phyloP scores from a whole-genome alignment of 2,888 invertebrate genomes.

The Phaedon cochleariae region DNA sequence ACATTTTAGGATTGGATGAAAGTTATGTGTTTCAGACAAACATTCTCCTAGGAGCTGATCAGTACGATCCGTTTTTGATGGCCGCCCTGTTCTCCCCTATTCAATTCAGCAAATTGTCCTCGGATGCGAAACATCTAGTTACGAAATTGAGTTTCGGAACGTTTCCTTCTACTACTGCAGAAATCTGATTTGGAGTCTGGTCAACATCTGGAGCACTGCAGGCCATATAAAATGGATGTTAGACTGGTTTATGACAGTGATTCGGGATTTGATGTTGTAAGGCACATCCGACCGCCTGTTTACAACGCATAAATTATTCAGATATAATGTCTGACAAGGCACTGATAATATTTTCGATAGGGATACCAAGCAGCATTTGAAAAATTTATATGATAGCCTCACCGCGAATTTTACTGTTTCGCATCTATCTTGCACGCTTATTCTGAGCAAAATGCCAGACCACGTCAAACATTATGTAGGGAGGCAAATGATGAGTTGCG shows the following conservation, averaged over 20 bases:
- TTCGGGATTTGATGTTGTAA: neutral
- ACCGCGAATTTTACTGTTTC: no score
- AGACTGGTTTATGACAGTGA: constrained; percentile 12
- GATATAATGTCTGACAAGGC: neutral
- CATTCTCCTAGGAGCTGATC: no score
- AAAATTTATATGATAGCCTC: neutral
- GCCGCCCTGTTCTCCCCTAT: no score
- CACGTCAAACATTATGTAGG: no score
- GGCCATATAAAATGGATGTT: constrained; percentile 8
- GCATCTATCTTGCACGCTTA: no score
- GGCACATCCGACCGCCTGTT: constrained; percentile 8
- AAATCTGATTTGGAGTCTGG: constrained; percentile 22
- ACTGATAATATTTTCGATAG: neutral
- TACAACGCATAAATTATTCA: neutral
- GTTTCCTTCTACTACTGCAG: constrained; percentile 15
- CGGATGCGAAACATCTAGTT: neutral
- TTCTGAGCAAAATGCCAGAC: no score
- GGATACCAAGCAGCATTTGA: neutral
- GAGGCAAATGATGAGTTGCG: no score
- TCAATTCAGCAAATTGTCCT: neutral
- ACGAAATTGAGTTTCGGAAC: constrained; percentile 17
- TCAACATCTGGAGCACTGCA: constrained; percentile 18
- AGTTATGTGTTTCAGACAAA: no score
- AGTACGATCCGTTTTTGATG: no score
- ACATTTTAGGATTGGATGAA: no score